phyloP scores from a whole-genome alignment of 2,113 vertebrate genomes.

The Cheilinus undulatus region DNA sequence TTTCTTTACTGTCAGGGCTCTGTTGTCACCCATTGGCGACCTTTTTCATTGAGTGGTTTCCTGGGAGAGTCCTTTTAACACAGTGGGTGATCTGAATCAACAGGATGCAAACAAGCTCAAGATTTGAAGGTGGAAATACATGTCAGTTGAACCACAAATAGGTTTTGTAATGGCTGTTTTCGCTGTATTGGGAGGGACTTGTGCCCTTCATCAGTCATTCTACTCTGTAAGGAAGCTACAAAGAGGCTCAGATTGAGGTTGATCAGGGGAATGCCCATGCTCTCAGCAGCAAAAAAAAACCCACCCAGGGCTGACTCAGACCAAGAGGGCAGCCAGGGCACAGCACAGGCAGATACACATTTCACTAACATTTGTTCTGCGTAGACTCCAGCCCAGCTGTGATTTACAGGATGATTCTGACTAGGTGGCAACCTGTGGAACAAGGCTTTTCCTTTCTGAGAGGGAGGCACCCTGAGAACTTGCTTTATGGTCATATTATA shows the following conservation, averaged over 20 bases:
- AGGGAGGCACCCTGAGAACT: constrained; percentile 48
- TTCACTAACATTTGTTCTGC: constrained; percentile 42
- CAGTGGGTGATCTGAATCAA: constrained; percentile 69
- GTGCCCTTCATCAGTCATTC: constrained; percentile 40
- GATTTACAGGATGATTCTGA: constrained; percentile 77
- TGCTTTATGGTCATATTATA: constrained; percentile 54
- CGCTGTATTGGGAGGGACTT: constrained; percentile 7
- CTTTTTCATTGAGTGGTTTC: constrained; percentile 45
- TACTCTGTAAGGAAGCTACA: constrained; percentile 20
- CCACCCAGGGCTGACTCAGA: constrained; percentile 70
- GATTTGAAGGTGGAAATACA: constrained; percentile 41
- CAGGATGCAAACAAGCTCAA: constrained; percentile 59
- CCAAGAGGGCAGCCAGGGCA: constrained; percentile 61
- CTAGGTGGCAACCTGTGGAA: constrained; percentile 66
- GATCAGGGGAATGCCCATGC: constrained; percentile 36
- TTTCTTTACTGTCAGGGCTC: constrained; percentile 43
- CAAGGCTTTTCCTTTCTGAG: constrained; percentile 49
- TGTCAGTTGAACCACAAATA: constrained; percentile 61
- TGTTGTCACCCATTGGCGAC: constrained; percentile 63
- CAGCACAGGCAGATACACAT: constrained; percentile 17
- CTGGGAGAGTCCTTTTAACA: constrained; percentile 42
- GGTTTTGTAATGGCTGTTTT: constrained; percentile 6
- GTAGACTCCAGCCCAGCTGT: constrained; percentile 37
- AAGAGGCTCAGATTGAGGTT: constrained; percentile 35
- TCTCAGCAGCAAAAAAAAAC: constrained; percentile 44